Evolutionary conservation across 1,140 invertebrate genomes (phyloP).

Genomic region (Pogonus chalceus): DNA sequence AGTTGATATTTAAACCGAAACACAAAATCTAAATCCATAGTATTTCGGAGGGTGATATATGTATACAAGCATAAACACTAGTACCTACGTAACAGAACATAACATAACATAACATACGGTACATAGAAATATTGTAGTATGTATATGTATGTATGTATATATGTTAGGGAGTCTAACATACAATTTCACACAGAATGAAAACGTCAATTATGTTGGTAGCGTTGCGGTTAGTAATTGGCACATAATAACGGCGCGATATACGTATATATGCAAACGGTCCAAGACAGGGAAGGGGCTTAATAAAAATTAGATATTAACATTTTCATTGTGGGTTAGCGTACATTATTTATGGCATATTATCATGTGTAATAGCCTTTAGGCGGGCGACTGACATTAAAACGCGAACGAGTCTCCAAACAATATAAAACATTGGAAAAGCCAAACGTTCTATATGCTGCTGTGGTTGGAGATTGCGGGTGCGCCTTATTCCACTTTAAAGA

Average conservation of each 20-base stretch:
- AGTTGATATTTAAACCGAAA: too few relatives aligned
- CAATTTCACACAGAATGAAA: slow-evolving; percentile 2
- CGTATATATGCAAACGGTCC: slow-evolving; percentile 2
- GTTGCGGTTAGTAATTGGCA: neutral
- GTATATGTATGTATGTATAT: too few relatives aligned
- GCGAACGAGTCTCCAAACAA: neutral
- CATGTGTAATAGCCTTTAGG: slow-evolving; percentile 7
- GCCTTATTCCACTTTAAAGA: too few relatives aligned
- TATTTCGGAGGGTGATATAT: too few relatives aligned
- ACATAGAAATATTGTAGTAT: too few relatives aligned
- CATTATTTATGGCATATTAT: slow-evolving; percentile 4
- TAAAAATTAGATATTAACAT: slow-evolving; percentile 8
- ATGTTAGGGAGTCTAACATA: neutral
- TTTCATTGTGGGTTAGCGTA: slow-evolving; percentile 7
- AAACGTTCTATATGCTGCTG: neutral
- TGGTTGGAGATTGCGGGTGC: too few relatives aligned
- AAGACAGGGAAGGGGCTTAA: neutral
- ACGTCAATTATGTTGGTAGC: slow-evolving; percentile 4
- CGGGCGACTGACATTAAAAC: slow-evolving; percentile 3
- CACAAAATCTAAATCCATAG: too few relatives aligned
- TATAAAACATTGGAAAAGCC: neutral
- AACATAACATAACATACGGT: too few relatives aligned
- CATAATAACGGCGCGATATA: neutral
- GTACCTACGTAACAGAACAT: too few relatives aligned
- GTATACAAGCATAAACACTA: too few relatives aligned